Base-by-base conservation (phyloP, 2,113 vertebrate species). In the Heptranchias perlo region DNA sequence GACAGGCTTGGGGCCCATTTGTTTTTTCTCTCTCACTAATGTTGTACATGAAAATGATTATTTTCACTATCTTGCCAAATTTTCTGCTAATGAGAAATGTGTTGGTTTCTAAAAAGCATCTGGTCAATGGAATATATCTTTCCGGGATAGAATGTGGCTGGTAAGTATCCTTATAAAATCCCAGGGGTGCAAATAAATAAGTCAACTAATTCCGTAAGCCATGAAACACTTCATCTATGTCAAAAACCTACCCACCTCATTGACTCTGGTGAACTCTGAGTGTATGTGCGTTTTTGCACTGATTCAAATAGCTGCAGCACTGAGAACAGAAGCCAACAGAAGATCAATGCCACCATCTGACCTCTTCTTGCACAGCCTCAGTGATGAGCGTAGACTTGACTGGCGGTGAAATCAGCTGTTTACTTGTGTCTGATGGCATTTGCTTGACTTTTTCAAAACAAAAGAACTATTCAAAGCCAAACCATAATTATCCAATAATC, bases 151-250 rank as follows among this genome's bases (percentile, higher is more conserved):
- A 94, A 44, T 3, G 28, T 35, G 93, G 39, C 21, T 67, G 65
- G 39, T 11, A 69, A 69, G 47, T 47, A 25, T 31, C 44, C 25
- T 95, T 95, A 28, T 67, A 31, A 52, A 73, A 69, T 73, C 64
- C 65, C 94, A 49, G 92, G 44, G 44, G 65, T 95, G 94, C 47
- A 73, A 95, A 49, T 47, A 95, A 94, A 65, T 67, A 67, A 58
- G 62, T 67, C 93, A 94, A 95, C 94, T 28, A 95, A 95, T 95
- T 95, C 13, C 25, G 47, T 52, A 69, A 94, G 69, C 64, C 44
- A 18, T 49, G 8, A 69, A 47, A 69, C 44, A 94, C 62, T 94
- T 47, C n/a, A 64, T 94, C n/a, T 65, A 65, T 94, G 62, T 47
- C 61, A 62, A 47, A 94, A 39, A 65, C 18, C 18, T 94, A 64